Evolutionary conservation across 2,113 vertebrate species (phyloP).

Genomic region (Mobula hypostoma): DNA sequence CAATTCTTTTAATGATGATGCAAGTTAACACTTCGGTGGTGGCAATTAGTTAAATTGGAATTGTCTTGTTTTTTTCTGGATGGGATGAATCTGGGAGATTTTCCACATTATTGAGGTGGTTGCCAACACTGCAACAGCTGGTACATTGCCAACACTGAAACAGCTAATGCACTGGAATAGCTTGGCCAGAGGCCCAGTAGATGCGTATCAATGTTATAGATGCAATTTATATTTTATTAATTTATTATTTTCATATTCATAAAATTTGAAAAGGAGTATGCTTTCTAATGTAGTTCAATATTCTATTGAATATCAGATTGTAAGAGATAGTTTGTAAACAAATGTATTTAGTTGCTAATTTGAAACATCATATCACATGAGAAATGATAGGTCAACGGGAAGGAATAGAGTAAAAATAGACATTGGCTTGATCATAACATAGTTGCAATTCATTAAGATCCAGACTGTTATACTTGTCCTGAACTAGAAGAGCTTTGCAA

Average conservation of each 20-base stretch:
- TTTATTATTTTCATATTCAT: background rate
- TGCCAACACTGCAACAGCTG: too few relatives aligned
- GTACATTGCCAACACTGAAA: too few relatives aligned
- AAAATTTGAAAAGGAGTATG: background rate
- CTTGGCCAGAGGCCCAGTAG: too few relatives aligned
- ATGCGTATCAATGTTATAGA: background rate
- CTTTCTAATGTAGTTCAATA: conserved; percentile 14
- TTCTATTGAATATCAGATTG: background rate
- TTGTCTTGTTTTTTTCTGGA: too few relatives aligned
- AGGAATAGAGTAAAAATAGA: conserved; percentile 21
- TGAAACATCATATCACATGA: background rate
- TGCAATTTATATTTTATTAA: background rate
- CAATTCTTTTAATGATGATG: too few relatives aligned
- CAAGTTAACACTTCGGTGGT: too few relatives aligned
- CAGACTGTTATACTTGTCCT: conserved; percentile 4
- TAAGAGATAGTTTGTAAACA: background rate
- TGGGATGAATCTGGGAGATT: too few relatives aligned
- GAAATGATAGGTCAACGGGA: background rate
- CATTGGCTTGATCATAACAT: background rate
- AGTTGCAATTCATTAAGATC: background rate
- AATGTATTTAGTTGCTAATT: conserved; percentile 1
- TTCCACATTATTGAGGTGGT: too few relatives aligned
- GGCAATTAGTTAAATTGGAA: too few relatives aligned
- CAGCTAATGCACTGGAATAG: too few relatives aligned
- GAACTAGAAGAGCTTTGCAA: background rate